These are phyloP conservation scores for Drosophila kanekoi DNA, from an alignment of 2,888 invertebrate genomes.

Conservation along the genomic window DNA sequence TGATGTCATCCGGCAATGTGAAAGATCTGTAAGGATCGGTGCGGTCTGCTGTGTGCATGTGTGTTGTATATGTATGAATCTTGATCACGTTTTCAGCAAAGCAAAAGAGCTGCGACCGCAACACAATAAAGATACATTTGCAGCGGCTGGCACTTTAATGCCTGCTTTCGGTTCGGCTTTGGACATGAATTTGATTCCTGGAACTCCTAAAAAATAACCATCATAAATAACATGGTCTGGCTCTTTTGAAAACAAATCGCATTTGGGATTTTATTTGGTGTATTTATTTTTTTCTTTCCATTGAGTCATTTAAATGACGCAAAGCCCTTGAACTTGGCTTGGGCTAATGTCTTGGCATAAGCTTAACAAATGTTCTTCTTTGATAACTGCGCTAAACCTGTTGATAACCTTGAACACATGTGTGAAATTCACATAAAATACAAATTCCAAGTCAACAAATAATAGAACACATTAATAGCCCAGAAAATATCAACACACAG, in stretches of 20 bases:
- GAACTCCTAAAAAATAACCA: constrained; percentile 48
- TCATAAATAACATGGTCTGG: constrained; percentile 50
- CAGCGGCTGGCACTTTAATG: constrained; percentile 27
- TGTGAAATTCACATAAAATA: constrained; percentile 22
- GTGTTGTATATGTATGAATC: constrained; percentile 16
- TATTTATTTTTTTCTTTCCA: neutral
- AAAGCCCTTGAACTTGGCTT: constrained; percentile 51
- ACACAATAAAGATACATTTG: constrained; percentile 59
- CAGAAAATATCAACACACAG: constrained; percentile 9
- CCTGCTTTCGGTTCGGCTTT: constrained; percentile 20
- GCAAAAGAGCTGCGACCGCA: constrained; percentile 22
- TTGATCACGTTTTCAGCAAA: constrained; percentile 52
- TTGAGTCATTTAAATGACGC: constrained; percentile 3
- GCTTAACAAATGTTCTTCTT: constrained; percentile 18
- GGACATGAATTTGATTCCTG: constrained; percentile 62
- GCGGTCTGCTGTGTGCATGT: constrained; percentile 2
- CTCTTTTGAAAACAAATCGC: constrained; percentile 16
- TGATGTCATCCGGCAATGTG: constrained; percentile 62
- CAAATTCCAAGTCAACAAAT: constrained; percentile 5
- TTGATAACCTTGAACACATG: constrained; percentile 44
- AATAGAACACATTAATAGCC: constrained; percentile 17
- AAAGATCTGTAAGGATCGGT: constrained; percentile 55
- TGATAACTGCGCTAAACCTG: constrained; percentile 20
- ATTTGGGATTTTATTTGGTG: neutral
- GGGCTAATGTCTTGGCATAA: constrained; percentile 5